phyloP scores from a whole-genome alignment of 2,113 vertebrate species.

The Tor tambroides region DNA sequence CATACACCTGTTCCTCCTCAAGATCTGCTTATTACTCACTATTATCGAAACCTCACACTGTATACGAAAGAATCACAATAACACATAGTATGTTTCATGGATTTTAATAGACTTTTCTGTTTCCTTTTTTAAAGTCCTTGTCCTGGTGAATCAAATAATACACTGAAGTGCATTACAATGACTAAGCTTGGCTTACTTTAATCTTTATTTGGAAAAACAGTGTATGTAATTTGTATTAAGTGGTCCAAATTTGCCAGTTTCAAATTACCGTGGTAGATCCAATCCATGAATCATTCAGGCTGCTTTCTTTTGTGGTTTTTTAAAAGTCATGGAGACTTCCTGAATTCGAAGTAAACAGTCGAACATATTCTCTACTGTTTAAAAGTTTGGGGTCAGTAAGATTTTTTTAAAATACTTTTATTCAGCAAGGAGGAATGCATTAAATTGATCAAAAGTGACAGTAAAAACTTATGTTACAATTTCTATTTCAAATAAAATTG shows the following conservation, averaged over 20 bases:
- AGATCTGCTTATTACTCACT: slow-evolving; percentile 35
- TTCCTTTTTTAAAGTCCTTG: slow-evolving; percentile 2
- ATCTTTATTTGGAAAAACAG: neutral
- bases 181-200: neutral
- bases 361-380: neutral
- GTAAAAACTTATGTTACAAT: neutral
- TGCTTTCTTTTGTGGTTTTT: neutral
- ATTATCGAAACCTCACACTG: slow-evolving; percentile 38
- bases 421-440: neutral
- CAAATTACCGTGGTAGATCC: neutral
- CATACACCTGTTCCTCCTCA: slow-evolving; percentile 54
- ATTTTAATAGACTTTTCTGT: slow-evolving; percentile 19
- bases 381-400: neutral
- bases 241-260: neutral
- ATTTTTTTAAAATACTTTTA: neutral
- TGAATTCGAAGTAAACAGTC: neutral
- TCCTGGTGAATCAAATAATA: neutral
- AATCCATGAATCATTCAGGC: slow-evolving; percentile 20
- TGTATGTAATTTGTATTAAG: slow-evolving; percentile 14
- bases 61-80: slow-evolving; percentile 23
- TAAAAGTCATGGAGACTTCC: neutral
- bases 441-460: neutral
- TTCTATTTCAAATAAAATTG: neutral
- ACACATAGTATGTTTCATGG: neutral
- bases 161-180: neutral